Evolutionary conservation across 2,888 invertebrate genomes (phyloP).

Genomic region (Mythimna pallens): DNA sequence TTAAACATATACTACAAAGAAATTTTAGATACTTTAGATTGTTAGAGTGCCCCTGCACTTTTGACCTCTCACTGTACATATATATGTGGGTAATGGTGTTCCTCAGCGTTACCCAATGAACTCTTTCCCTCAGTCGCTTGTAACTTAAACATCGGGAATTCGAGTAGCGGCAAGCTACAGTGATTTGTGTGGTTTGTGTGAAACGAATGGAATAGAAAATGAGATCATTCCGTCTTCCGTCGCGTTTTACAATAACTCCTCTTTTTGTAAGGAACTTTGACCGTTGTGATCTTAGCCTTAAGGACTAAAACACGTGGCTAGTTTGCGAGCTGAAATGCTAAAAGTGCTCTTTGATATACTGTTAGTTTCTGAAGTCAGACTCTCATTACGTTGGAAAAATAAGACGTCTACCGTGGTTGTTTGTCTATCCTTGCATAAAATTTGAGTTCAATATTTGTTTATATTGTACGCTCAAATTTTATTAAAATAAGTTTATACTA

Average conservation of each 20-base stretch:
- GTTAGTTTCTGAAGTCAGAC: conserved; percentile 30
- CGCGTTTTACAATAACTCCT: conserved; percentile 67
- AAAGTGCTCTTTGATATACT: conserved; percentile 45
- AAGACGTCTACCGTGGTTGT: conserved; percentile 1
- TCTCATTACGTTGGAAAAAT: conserved; percentile 46
- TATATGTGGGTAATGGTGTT: not conserved
- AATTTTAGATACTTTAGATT: no score
- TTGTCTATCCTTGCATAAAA: not conserved
- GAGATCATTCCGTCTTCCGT: conserved; percentile 79
- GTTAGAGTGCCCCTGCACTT: not conserved
- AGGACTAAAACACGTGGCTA: conserved; percentile 17
- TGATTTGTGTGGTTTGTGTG: conserved; percentile 82
- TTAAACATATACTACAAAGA: no score
- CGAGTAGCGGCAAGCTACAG: conserved; percentile 68
- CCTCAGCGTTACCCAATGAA: conserved; percentile 5
- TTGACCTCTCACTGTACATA: not conserved
- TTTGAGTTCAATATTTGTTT: no score
- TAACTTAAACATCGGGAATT: conserved; percentile 50
- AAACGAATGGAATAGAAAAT: conserved; percentile 84
- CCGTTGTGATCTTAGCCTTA: conserved; percentile 35
- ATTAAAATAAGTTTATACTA: no score
- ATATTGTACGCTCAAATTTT: not conserved
- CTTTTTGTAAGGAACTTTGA: conserved; percentile 51
- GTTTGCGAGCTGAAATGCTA: conserved; percentile 18
- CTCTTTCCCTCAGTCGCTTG: conserved; percentile 19